Conservation (phyloP, 2,113 vertebrate genomes). For the Apteryx mantelli region DNA sequence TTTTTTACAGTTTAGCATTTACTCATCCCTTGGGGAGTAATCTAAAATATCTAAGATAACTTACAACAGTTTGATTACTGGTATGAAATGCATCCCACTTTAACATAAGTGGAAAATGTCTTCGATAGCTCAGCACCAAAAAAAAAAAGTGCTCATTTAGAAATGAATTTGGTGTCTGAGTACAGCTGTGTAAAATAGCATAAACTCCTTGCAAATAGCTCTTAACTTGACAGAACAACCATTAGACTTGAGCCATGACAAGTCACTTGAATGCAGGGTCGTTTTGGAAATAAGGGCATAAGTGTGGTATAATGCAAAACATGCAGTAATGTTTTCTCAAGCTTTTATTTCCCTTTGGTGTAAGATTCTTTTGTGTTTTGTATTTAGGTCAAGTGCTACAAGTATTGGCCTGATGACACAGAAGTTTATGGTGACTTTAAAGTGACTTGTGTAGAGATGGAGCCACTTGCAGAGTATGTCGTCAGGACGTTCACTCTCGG, state of each 20-base stretch:
- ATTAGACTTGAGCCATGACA: not conserved
- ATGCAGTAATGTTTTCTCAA: not conserved
- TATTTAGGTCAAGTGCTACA: slow-evolving; percentile 95
- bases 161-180: slow-evolving; percentile 3
- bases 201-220: not conserved
- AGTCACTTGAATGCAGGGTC: not conserved
- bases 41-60: not conserved
- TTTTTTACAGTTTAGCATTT: not conserved
- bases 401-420: slow-evolving; percentile 98
- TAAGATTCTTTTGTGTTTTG: not conserved
- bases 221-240: not conserved
- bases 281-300: not conserved
- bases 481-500: slow-evolving; percentile 97
- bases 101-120: not conserved
- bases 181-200: not conserved
- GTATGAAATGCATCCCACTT: not conserved
- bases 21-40: not conserved
- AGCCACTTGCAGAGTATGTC: slow-evolving; percentile 96
- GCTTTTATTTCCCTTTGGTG: not conserved
- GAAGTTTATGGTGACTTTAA: slow-evolving; percentile 98
- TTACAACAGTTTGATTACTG: slow-evolving; percentile 3
- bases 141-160: not conserved
- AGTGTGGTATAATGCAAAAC: not conserved
- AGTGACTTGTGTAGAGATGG: slow-evolving; percentile 95
- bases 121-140: slow-evolving; percentile 25